Evolutionary conservation across 1,140 invertebrate genomes (phyloP).

Genomic region (Bactericera cockerelli): DNA sequence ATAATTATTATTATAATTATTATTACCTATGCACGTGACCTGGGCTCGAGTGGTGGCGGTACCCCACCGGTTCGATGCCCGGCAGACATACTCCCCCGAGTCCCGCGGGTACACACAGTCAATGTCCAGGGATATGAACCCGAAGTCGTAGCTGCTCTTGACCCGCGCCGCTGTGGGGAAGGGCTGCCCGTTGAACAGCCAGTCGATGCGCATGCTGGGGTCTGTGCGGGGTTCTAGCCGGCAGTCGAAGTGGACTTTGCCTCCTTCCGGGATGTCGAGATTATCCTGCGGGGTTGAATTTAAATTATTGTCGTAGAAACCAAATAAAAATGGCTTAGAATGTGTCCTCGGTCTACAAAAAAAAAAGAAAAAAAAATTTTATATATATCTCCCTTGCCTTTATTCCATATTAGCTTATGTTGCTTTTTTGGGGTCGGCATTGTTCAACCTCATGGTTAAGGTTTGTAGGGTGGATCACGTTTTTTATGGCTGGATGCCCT

Average conservation of each 20-base stretch:
- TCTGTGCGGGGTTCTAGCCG: conserved; percentile 75
- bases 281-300: conserved; percentile 15
- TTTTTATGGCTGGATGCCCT: no score
- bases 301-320: not conserved
- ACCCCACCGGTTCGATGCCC: conserved; percentile 72
- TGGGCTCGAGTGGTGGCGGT: conserved; percentile 66
- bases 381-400: no score
- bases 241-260: conserved; percentile 80
- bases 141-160: conserved; percentile 82
- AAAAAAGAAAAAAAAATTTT: no score
- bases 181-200: conserved; percentile 82
- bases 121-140: conserved; percentile 76
- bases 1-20: no score
- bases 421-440: no score
- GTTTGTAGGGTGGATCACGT: no score
- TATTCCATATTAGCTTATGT: no score
- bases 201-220: conserved; percentile 77
- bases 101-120: conserved; percentile 74
- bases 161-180: conserved; percentile 77
- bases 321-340: no score
- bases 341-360: no score
- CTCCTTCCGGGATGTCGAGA: conserved; percentile 71
- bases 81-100: conserved; percentile 70
- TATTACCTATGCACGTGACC: conserved; percentile 57
- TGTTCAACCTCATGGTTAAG: no score